phyloP scores from a whole-genome alignment of 1,140 invertebrate genomes.

The Heliconius nattereri region DNA sequence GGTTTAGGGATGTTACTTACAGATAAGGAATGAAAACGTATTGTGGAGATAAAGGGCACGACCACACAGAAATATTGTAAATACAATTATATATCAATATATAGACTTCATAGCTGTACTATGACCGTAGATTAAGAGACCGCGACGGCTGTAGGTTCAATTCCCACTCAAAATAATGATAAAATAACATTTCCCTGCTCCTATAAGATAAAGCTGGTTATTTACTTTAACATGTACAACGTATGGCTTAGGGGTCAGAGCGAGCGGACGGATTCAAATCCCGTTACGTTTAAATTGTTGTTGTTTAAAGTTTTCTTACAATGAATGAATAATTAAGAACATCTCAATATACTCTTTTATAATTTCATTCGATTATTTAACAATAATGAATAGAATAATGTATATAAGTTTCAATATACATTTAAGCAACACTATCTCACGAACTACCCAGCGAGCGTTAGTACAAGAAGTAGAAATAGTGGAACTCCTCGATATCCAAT shows the following conservation, averaged over 20 bases:
- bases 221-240: no score
- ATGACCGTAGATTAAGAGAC: neutral
- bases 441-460: neutral
- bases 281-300: no score
- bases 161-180: neutral
- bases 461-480: neutral
- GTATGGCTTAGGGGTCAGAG: no score
- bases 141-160: neutral
- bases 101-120: neutral
- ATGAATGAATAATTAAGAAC: no score
- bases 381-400: no score
- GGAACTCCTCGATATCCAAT: conserved; percentile 2
- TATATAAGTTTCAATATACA: neutral
- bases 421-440: neutral
- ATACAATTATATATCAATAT: neutral
- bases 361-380: no score
- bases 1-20: conserved; percentile 4
- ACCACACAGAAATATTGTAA: neutral
- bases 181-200: no score
- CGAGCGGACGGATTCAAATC: no score
- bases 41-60: neutral
- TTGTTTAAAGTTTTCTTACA: no score
- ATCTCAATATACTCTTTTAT: no score
- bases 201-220: no score
- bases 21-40: conserved; percentile 11